Conservation (phyloP, 1,140 invertebrate genomes). For the Hylaeus volcanicus region DNA sequence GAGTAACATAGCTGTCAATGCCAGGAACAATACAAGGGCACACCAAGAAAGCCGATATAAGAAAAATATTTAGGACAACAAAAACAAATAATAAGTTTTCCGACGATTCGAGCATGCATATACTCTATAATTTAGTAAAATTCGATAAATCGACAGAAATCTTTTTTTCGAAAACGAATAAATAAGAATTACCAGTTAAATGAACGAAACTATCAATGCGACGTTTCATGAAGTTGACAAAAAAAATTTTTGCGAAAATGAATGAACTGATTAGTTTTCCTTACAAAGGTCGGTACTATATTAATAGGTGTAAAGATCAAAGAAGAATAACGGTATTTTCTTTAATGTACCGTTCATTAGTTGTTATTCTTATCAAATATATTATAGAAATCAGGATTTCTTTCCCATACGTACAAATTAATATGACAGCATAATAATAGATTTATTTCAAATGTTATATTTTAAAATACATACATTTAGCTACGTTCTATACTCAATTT, state of each 20-base stretch:
- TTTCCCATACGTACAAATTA: background rate
- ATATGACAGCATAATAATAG: no score
- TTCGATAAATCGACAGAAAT: background rate
- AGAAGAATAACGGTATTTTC: background rate
- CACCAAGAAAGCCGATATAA: background rate
- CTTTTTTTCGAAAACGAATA: background rate
- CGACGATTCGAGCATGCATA: background rate
- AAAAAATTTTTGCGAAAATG: constrained; percentile 15
- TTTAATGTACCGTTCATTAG: constrained; percentile 3
- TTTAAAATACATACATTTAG: background rate
- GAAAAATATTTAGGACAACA: background rate
- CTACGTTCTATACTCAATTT: background rate
- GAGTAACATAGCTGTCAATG: constrained; percentile 29
- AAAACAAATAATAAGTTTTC: background rate
- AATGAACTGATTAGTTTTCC: constrained; percentile 14
- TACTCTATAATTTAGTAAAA: constrained; percentile 22
- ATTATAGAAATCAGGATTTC: background rate
- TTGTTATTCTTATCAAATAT: no score
- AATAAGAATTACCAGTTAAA: constrained; percentile 5
- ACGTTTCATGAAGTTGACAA: background rate
- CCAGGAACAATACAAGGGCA: background rate
- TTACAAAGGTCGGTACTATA: constrained; percentile 23
- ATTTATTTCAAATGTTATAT: background rate
- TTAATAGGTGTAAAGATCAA: constrained; percentile 37
- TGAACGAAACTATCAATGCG: background rate